These are phyloP conservation scores for Ranitomeya variabilis DNA, from an alignment of 2,113 vertebrate species.

Conservation along the genomic window DNA sequence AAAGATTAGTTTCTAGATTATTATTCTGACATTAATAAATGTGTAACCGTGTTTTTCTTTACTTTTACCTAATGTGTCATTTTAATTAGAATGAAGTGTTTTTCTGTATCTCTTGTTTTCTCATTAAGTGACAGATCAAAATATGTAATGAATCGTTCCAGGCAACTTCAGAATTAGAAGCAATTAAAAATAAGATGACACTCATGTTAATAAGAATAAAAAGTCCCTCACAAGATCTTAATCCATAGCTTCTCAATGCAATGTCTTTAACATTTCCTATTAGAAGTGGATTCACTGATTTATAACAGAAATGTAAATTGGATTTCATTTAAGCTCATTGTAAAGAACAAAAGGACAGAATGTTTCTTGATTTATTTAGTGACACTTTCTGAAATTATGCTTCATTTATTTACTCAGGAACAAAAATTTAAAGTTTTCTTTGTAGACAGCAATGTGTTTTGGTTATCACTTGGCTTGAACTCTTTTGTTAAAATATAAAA, in stretches of 20 bases:
- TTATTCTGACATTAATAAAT: neutral
- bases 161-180: neutral
- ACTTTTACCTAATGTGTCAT: neutral
- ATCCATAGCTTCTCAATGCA: neutral
- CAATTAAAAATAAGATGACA: slow-evolving; percentile 8
- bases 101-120: slow-evolving; percentile 22
- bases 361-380: neutral
- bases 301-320: neutral
- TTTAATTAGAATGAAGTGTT: neutral
- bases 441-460: neutral
- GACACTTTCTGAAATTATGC: neutral
- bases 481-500: neutral
- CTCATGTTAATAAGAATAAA: slow-evolving; percentile 1
- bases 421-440: neutral
- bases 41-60: neutral
- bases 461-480: neutral
- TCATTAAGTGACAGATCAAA: slow-evolving; percentile 2
- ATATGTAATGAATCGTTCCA: neutral
- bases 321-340: neutral
- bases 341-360: neutral
- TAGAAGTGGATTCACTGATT: neutral
- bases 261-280: neutral
- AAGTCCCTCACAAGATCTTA: neutral
- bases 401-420: neutral
- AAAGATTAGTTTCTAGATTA: neutral